These are phyloP conservation scores for Carcina quercana DNA, from an alignment of 2,888 invertebrate genomes.

Conservation along the genomic window DNA sequence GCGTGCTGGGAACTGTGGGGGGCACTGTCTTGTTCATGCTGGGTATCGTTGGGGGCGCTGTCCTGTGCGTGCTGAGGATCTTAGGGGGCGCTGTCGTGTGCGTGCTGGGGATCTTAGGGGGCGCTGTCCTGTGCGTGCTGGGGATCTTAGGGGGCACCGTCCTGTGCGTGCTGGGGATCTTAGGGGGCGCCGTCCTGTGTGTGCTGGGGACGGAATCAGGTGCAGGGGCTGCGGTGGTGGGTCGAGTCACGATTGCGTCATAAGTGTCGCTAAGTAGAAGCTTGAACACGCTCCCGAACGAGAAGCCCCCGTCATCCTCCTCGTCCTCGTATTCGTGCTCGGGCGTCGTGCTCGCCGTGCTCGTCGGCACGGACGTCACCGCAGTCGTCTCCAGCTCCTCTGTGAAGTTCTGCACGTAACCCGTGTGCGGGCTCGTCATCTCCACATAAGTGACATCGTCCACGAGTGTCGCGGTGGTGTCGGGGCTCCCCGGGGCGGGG, in stretches of 20 bases:
- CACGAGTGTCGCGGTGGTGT: too few relatives aligned
- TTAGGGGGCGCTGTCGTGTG: too few relatives aligned
- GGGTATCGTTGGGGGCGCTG: too few relatives aligned
- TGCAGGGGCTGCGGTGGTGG: conserved; percentile 19
- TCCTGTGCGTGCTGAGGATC: too few relatives aligned
- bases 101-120: too few relatives aligned
- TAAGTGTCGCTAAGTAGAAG: conserved; percentile 71
- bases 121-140: too few relatives aligned
- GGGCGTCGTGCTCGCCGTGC: conserved; percentile 52
- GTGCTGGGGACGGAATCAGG: conserved; percentile 20
- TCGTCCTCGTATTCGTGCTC: conserved; percentile 54
- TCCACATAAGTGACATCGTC: too few relatives aligned
- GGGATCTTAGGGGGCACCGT: conserved; percentile 28
- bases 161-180: conserved; percentile 27
- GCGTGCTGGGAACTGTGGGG: too few relatives aligned
- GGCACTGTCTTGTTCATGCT: conserved; percentile 11
- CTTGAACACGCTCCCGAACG: conserved; percentile 76
- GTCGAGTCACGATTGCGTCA: conserved; percentile 39
- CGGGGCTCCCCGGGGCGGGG: too few relatives aligned
- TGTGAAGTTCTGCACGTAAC: too few relatives aligned
- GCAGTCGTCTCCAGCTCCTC: background rate
- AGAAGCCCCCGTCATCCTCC: conserved; percentile 66
- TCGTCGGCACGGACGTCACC: conserved; percentile 37
- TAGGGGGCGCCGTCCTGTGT: conserved; percentile 24
- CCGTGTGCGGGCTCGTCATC: too few relatives aligned